A percentile compares a stretch with the other conserved stretches of the same genome.
Evolutionary conservation across 2,888 invertebrate species (phyloP).

Genomic region (Plagodis dolabraria): DNA sequence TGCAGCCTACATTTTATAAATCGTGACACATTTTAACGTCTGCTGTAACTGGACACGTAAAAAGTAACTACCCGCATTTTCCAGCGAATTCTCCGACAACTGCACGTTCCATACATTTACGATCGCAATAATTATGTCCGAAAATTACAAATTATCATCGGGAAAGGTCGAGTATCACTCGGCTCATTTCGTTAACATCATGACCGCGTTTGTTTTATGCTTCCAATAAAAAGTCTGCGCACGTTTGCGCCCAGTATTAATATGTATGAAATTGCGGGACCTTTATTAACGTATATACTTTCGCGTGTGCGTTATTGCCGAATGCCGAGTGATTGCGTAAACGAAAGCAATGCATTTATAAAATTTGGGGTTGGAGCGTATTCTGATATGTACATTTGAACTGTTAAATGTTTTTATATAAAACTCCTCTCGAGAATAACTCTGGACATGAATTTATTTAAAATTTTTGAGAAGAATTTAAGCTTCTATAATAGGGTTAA

Average conservation of each 20-base stretch:
- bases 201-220: slow-evolving; percentile 62
- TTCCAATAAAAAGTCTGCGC: slow-evolving; percentile 60
- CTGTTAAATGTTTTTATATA: no score
- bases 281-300: slow-evolving; percentile 48
- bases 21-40: no score
- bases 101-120: slow-evolving; percentile 19
- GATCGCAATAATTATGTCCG: slow-evolving; percentile 38
- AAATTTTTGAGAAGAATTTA: no score
- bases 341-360: slow-evolving; percentile 30
- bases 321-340: slow-evolving; percentile 32
- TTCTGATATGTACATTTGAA: slow-evolving; percentile 1
- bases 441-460: no score
- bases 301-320: slow-evolving; percentile 36
- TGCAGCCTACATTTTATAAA: no score
- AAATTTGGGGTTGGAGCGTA: slow-evolving; percentile 3
- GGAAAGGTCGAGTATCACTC: slow-evolving; percentile 56
- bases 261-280: slow-evolving; percentile 68
- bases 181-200: slow-evolving; percentile 66
- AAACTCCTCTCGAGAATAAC: no score
- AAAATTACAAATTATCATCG: slow-evolving; percentile 56
- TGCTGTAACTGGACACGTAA: no score
- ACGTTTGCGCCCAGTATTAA: slow-evolving; percentile 61
- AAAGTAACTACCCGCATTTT: slow-evolving; percentile 7
- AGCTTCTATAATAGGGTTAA: no score
- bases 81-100: neutral